Evolutionary conservation across 92 coral and sea anemone genomes (phyloP).

Genomic region (Parazoanthus swiftii): DNA sequence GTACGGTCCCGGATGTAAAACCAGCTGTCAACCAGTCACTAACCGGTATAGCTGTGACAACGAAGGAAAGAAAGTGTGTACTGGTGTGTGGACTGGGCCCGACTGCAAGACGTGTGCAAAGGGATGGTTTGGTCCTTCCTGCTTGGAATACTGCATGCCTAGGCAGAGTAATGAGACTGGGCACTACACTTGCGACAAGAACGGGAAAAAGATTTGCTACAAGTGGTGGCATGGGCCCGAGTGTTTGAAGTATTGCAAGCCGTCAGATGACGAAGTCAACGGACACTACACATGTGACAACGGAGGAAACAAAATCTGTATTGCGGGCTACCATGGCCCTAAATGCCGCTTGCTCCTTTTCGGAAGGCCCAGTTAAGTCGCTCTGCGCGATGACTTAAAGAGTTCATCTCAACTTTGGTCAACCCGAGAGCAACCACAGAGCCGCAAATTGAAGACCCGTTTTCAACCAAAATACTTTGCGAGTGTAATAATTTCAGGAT

Average conservation of each 20-base stretch:
- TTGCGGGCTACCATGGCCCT: conserved; percentile 43
- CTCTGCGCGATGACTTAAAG: not conserved
- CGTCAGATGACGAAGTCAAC: conserved; percentile 41
- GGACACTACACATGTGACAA: conserved; percentile 56
- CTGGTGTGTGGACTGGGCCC: conserved; percentile 52
- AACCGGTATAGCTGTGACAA: conserved; percentile 58
- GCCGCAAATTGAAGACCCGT: not conserved
- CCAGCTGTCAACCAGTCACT: conserved; percentile 36
- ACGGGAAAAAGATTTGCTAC: conserved; percentile 48
- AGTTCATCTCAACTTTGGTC: not conserved
- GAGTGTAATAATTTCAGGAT: not conserved
- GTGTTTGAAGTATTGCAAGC: conserved; percentile 47
- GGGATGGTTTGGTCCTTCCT: conserved; percentile 55
- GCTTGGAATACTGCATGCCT: conserved; percentile 46
- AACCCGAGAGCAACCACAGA: not conserved
- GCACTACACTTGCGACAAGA: conserved; percentile 56
- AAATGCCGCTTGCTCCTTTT: conserved; percentile 37
- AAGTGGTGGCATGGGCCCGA: conserved; percentile 50
- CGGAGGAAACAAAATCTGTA: conserved; percentile 52
- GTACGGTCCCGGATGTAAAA: conserved; percentile 53
- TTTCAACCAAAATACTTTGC: not conserved
- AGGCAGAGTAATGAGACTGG: conserved; percentile 41
- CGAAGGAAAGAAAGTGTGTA: conserved; percentile 47
- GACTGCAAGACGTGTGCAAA: conserved; percentile 51
- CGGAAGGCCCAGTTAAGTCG: not conserved